phyloP scores from a whole-genome alignment of 2,888 invertebrate genomes.

The Cephus pulcher region DNA sequence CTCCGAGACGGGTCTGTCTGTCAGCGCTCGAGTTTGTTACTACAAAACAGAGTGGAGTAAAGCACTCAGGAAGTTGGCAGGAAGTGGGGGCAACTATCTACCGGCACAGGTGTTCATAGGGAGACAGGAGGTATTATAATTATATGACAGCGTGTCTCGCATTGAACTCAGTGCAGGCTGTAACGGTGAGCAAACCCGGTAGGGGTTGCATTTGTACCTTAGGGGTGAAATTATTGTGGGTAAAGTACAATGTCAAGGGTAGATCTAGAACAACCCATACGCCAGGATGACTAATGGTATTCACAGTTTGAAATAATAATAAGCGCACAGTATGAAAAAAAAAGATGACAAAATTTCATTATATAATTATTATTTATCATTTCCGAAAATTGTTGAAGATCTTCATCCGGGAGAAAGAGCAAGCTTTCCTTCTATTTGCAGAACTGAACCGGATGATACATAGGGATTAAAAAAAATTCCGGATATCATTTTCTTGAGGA shows the following conservation, averaged over 20 bases:
- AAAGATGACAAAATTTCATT: not conserved
- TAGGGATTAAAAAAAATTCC: not conserved
- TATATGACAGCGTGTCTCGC: not conserved
- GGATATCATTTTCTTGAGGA: not conserved
- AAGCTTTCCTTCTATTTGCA: not conserved
- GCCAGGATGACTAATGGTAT: not conserved
- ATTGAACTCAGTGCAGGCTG: not conserved
- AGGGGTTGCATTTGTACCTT: not conserved
- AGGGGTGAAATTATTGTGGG: not conserved
- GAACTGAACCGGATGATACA: not conserved
- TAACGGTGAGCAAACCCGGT: not conserved
- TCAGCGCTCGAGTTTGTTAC: slow-evolving; percentile 21
- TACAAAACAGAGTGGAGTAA: slow-evolving; percentile 34
- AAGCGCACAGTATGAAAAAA: not conserved
- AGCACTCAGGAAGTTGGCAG: slow-evolving; percentile 42
- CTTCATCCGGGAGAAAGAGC: too few species aligned
- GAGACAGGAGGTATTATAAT: slow-evolving; percentile 22
- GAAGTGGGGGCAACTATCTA: slow-evolving; percentile 30
- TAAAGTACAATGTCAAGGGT: not conserved
- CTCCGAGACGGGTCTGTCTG: not conserved
- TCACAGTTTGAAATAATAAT: not conserved
- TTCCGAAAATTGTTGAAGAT: not conserved
- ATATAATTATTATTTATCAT: not conserved
- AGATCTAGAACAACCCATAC: not conserved
- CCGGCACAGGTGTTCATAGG: slow-evolving; percentile 44